Conservation (phyloP, 2,888 invertebrate genomes). For the Nomada ruficornis region DNA sequence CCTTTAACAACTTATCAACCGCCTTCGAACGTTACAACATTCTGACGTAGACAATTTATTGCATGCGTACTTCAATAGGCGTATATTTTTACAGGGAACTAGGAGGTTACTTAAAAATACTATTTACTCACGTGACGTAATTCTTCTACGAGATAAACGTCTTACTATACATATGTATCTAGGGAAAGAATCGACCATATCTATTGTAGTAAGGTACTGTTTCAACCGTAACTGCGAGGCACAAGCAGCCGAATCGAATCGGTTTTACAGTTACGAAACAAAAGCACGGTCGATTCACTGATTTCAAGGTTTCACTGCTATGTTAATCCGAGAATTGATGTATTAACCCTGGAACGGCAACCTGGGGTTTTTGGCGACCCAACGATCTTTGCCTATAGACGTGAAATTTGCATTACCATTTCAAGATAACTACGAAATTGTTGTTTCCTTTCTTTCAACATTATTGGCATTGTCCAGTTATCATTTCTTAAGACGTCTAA, state of each 20-base stretch:
- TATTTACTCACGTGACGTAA: background rate
- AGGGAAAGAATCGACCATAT: background rate
- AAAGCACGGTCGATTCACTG: background rate
- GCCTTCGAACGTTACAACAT: background rate
- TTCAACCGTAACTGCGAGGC: background rate
- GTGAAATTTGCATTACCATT: too few species aligned
- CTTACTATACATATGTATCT: background rate
- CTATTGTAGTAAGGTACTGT: background rate
- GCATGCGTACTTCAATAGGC: background rate
- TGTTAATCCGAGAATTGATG: slow-evolving; percentile 1
- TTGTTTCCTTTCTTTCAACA: too few species aligned
- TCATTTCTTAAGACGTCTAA: too few species aligned
- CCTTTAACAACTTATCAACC: slow-evolving; percentile 8
- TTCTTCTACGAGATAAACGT: background rate
- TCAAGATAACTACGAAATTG: too few species aligned
- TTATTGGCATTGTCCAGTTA: too few species aligned
- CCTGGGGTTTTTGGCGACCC: too few species aligned
- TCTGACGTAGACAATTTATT: background rate
- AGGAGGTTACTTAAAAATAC: background rate
- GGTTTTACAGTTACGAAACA: slow-evolving; percentile 19
- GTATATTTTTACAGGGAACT: background rate
- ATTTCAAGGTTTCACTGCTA: slow-evolving; percentile 11
- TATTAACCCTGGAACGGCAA: too few species aligned
- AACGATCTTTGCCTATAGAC: too few species aligned
- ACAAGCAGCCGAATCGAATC: slow-evolving; percentile 1